Base-by-base conservation (phyloP, 2,888 invertebrate species). In the Lepidochrysops patricia region DNA sequence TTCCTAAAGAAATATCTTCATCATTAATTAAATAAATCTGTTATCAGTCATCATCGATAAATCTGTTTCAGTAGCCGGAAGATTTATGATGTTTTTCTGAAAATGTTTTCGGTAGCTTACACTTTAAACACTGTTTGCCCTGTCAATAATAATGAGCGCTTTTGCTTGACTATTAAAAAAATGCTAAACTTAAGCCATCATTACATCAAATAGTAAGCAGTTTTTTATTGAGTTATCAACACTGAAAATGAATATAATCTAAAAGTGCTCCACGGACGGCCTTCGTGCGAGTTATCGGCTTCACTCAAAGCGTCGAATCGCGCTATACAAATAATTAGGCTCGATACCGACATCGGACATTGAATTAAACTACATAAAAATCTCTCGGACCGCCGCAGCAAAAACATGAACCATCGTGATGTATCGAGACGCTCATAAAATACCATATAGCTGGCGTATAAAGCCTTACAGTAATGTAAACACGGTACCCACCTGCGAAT, bases 241-340 rank as follows among this genome's bases (percentile, higher is more conserved):
- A 6, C 37, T 15, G 37, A 37, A 37, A 37, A 37, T 15, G 4
- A 7, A 43, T 43, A 50, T 58, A 48, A 43, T 29, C 57, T 7
- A 35, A 34, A 25, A 57, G 54, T 25, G 32, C 59, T 64, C 62
- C 32, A 63, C 48, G 58, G 61, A 52, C 57, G 60, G 62, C 71
- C 71, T 69, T 68, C 67, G 48, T 64, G 68, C 71, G 66, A 68
- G 70, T 70, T 73, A 82, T 77, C 86, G 86, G 86, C 84, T 74
- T 72, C 67, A 72, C 70, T 83, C 85, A 87, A 86, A 86, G 84
- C 71, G 72, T 63, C 75, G 74, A 80, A 81, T 80, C 79, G 82
- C 77, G 80, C 80, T 84, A 82, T 83, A 84, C 86, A 83, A 87
- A 86, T 86, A 87, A 87, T 87, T 84, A 86, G 84, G 78, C 72